Evolutionary conservation across 2,797 vertebrate genomes (phyloP).

Genomic region (Pantherophis vulpinus): DNA sequence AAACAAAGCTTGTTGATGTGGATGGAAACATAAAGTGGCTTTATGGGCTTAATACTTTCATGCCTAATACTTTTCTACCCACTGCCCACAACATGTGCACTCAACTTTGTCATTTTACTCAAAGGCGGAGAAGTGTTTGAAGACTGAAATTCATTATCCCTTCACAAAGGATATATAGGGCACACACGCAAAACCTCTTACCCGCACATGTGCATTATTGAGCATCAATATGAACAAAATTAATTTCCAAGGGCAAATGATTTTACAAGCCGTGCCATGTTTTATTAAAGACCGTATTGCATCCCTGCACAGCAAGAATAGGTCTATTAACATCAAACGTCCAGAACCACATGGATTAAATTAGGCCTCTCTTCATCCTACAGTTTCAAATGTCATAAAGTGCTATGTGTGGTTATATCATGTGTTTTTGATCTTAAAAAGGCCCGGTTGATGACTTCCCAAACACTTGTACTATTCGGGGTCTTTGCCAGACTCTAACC

Average conservation of each 20-base stretch:
- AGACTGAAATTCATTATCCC: slow-evolving; percentile 48
- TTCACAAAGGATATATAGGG: slow-evolving; percentile 55
- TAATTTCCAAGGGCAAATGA: slow-evolving; percentile 62
- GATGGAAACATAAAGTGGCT: background rate
- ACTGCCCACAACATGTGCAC: background rate
- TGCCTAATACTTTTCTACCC: background rate
- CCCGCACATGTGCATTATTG: slow-evolving; percentile 63
- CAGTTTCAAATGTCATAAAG: slow-evolving; percentile 86
- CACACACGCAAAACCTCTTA: slow-evolving; percentile 43
- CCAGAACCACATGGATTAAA: slow-evolving; percentile 80
- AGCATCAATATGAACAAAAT: slow-evolving; percentile 67
- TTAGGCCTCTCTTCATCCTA: slow-evolving; percentile 82
- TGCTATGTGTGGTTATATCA: slow-evolving; percentile 71
- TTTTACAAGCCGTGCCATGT: slow-evolving; percentile 56
- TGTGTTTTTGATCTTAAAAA: slow-evolving; percentile 68
- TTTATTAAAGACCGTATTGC: slow-evolving; percentile 65
- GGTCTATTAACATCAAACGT: slow-evolving; percentile 80
- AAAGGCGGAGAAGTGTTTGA: slow-evolving; percentile 38
- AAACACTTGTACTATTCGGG: slow-evolving; percentile 55
- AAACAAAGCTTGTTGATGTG: background rate
- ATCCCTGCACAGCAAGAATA: slow-evolving; percentile 65
- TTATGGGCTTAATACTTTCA: background rate
- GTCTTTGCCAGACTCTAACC: slow-evolving; percentile 62
- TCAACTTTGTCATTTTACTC: slow-evolving; percentile 19
- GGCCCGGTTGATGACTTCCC: slow-evolving; percentile 66